Base-by-base conservation (phyloP, 2,888 invertebrate species). In the Rhogogaster chlorosoma region DNA sequence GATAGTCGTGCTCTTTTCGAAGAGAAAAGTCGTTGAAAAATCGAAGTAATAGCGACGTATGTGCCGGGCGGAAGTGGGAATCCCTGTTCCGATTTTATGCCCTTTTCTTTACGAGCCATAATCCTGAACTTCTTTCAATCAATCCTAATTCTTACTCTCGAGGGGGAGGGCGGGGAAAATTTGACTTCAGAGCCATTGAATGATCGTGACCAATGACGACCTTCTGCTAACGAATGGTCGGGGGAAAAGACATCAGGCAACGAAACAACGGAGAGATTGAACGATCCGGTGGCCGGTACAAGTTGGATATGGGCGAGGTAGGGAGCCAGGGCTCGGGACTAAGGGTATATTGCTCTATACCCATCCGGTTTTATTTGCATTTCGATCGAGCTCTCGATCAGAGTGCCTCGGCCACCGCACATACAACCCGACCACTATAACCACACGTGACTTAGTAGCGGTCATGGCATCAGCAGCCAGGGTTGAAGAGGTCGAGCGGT, bases 291-390 rank as follows among this genome's bases (percentile, higher is more conserved):
- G 6, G 32, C 15, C 1, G 15, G 29, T 18, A 67, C 12, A 26
- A 18, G 32, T 67, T 32, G 67, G 32, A 67, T 67, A 67, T 67
- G 32, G 67, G 29, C 0, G 1, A 67, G 18, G 67, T 15, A 2
- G 61, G 22, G 61, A 26, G 12, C 18, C 61, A 26, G 26, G 61
- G 61, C 26, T 26, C 10, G 12, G 10, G 61, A 26, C n/a, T 57
- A 22, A 22, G 57, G 57, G 22, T 61, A 22, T 67, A 32, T 32
- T 67, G 32, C 67, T 67, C 67, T 67, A 67, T 32, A 67, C 32
- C 32, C 67, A 67, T 73, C 71, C 42, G 61, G 80, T 80, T 80
- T 80, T 80, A 80, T 80, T 80, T 80, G 80, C 80, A 80, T 80
- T 12, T 61, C 80, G 80, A 38, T 61, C 36, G 57, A 61, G 36